Base-by-base conservation (phyloP, 2,797 vertebrate genomes). In the Chrosomus eos region DNA sequence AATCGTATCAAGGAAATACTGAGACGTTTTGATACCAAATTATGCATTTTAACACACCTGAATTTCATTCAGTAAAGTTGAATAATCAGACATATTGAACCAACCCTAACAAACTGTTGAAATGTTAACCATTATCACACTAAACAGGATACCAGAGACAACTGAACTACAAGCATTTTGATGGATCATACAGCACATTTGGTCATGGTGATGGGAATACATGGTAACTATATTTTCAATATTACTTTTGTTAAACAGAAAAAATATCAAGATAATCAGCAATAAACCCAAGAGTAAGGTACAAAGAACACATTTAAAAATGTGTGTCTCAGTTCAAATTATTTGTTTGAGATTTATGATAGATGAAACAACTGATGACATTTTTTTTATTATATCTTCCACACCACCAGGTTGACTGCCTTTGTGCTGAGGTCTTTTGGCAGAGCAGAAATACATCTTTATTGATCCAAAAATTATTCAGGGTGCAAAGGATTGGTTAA, bases 101-200 rank as follows among this genome's bases (percentile, higher is more conserved):
- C 23, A 70, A 3, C 11, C 21, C 43, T 48, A 48, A 48, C 43
- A 72, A 28, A 48, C 16, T n/a, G 23, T 40, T 70, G 23, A 48
- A 48, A 6, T 48, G 7, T 55, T 14, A 77, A 38, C 7, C 31
- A 80, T 10, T 80, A 7, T 31, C 11, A 82, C 16, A 81, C 85
- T 87, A 66, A 71, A 3, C 90, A 97, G 96, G 95, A 48, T 96
- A 96, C 88, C 96, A 97, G 90, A 94, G 92, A 64, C 94, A 97
- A 88, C 89, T 97, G 68, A 94, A 94, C 85, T 97, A 95, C 88
- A 95, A 91, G 71, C 91, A 93, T 31, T 0, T 0, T 0, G 88
- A 92, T 36, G 95, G 95, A 0, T 93, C 94, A 66, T 97, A 94
- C 88, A 97, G 95, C 85, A 93, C 95, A 7, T 97, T 96, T 92